A percentile compares a stretch with the other conserved stretches of the same genome.
These are phyloP conservation scores for Tipula unca DNA, from an alignment of 2,888 invertebrate genomes.

Conservation along the genomic window DNA sequence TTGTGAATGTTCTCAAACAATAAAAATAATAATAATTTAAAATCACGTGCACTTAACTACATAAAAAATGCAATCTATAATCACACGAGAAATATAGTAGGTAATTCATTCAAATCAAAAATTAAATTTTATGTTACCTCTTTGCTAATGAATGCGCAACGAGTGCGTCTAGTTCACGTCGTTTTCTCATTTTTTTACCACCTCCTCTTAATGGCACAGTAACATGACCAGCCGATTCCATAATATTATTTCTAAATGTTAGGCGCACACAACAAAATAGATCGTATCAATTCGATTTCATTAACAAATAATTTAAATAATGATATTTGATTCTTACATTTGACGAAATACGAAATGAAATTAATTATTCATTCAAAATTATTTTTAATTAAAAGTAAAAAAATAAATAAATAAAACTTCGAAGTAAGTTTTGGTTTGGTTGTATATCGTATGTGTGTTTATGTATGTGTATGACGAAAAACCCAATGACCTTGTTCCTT, in stretches of 20 bases:
- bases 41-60: not conserved
- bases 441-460: too few relatives aligned
- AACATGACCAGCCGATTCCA: conserved; percentile 56
- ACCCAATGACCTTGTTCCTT: not conserved
- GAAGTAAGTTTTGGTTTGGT: not conserved
- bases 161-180: conserved; percentile 65
- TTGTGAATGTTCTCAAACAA: not conserved
- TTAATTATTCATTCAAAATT: not conserved
- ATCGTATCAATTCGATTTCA: not conserved
- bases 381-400: not conserved
- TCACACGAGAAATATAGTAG: too few relatives aligned
- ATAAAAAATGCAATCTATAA: too few relatives aligned
- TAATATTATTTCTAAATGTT: conserved; percentile 27
- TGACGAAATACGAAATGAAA: not conserved
- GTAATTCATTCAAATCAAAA: not conserved
- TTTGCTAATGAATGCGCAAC: conserved; percentile 47
- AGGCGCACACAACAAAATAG: not conserved
- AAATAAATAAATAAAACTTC: not conserved
- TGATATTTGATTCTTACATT: not conserved
- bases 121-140: conserved; percentile 28
- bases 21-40: not conserved
- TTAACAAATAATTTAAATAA: not conserved
- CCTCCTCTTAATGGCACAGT: conserved; percentile 50
- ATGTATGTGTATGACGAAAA: not conserved
- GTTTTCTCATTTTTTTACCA: conserved; percentile 67